phyloP scores from a whole-genome alignment of 2,888 invertebrate genomes.

The Drosophila emarginata region DNA sequence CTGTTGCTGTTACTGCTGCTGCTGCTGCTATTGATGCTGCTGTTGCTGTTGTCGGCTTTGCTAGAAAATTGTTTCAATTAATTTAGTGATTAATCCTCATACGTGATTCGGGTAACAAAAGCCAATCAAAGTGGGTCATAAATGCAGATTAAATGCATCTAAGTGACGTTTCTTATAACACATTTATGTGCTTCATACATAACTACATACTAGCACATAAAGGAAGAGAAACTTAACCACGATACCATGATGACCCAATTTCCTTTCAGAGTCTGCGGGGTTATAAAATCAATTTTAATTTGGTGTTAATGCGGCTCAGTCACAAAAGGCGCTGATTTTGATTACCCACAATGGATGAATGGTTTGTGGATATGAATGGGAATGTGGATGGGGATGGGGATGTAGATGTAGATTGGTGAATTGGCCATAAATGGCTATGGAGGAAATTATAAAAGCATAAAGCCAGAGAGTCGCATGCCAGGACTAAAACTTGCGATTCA shows the following conservation, averaged over 20 bases:
- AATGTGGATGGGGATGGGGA: neutral
- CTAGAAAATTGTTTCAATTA: conserved; percentile 76
- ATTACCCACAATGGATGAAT: conserved; percentile 37
- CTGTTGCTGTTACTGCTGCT: neutral
- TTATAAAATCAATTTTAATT: conserved; percentile 63
- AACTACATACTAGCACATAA: neutral
- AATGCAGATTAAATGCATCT: conserved; percentile 55
- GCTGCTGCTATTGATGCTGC: conserved; percentile 31
- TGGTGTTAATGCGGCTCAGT: conserved; percentile 64
- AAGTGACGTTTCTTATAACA: conserved; percentile 45
- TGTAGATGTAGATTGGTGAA: conserved; percentile 6
- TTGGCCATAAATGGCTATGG: conserved; percentile 67
- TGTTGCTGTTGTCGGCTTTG: conserved; percentile 70
- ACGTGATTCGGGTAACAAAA: conserved; percentile 60
- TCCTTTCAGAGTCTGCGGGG: conserved; percentile 24
- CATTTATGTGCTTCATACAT: conserved; percentile 36
- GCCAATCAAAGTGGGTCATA: conserved; percentile 64
- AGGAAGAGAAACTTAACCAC: conserved; percentile 32
- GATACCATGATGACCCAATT: conserved; percentile 60
- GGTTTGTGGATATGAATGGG: neutral
- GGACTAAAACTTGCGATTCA: conserved; percentile 47
- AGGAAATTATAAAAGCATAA: conserved; percentile 76
- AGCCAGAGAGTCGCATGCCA: conserved; percentile 45
- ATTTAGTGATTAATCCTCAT: conserved; percentile 74
- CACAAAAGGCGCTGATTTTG: conserved; percentile 69